Evolutionary conservation across 2,888 invertebrate species (phyloP), one percentile per base, ranked within the genome.

Genomic region (Neria commutata): DNA sequence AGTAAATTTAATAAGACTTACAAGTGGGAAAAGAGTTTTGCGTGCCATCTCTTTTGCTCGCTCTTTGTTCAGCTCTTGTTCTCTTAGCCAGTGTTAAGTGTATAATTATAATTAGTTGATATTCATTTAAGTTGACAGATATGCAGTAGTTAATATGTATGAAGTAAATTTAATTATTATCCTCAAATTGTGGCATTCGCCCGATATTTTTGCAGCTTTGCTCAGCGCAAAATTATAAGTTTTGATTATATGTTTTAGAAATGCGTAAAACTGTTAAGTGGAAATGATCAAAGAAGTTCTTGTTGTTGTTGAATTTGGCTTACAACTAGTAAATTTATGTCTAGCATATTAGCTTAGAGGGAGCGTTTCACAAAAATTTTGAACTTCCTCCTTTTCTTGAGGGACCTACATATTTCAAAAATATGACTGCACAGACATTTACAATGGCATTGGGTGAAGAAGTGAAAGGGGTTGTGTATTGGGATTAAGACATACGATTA

Each of bases 91-190:
- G 33, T 54, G n/a, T 58, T 25, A 42, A 42, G 33, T 56, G 29
- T 16, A 14, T 40, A 26, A 16, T 47, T 37, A 14, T 50, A 51
- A 16, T 24, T 52, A 25, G 24, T 40, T 45, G 16, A 37, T 37
- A 37, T 37, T 37, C 6, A 14, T 42, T 19, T 42, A 21, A 42
- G 17, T 19, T 21, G 19, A n/a, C 37, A 54, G 46, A 45, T 54
- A 47, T 54, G 45, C 33, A 11, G 45, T 8, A 17, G 33, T 34
- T 23, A 34, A 11, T 53, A 26, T 42, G 29, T 25, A 11, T 34
- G 29, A 50, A 21, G 29, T 42, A 34, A 57, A 23, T 57, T 52
- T 23, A 34, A 57, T 47, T 52, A 57, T 25, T 37, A 37, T 37
- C 37, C 37, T 6, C 37, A 37, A 37, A 37, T 37, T 10, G 8